Evolutionary conservation across 2,797 vertebrate species (phyloP).

Genomic region (Lophura swinhoii): DNA sequence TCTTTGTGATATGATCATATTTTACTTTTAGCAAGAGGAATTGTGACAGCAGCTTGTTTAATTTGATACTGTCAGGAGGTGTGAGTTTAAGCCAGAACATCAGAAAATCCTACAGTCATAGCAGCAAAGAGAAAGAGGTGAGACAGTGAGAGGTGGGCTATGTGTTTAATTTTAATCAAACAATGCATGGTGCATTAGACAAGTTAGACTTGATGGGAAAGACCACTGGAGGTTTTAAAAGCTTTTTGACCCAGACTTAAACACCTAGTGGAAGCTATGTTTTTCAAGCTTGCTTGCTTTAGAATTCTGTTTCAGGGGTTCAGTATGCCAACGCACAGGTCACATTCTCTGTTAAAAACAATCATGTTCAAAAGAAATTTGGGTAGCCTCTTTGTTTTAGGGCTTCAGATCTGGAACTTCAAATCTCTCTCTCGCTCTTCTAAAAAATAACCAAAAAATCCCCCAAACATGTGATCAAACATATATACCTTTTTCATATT

Average conservation of each 20-base stretch:
- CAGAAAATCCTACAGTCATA: background rate
- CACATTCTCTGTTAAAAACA: background rate
- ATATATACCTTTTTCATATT: background rate
- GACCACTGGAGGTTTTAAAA: background rate
- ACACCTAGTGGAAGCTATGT: background rate
- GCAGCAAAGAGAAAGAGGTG: background rate
- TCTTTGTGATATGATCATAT: conserved; percentile 9
- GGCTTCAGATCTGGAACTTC: background rate
- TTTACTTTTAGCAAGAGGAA: conserved; percentile 9
- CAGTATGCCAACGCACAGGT: background rate
- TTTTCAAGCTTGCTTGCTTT: background rate
- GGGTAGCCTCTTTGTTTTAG: background rate
- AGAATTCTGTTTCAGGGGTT: background rate
- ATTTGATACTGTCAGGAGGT: background rate
- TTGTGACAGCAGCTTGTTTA: background rate
- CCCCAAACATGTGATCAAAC: background rate
- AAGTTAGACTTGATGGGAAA: background rate
- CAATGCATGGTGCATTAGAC: background rate
- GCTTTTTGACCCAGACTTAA: background rate
- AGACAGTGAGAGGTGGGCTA: background rate
- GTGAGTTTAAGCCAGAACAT: background rate
- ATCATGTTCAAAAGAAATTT: background rate
- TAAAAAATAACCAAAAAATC: background rate
- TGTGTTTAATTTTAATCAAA: conserved; percentile 2
- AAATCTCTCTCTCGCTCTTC: background rate